phyloP scores from a whole-genome alignment of 2,888 invertebrate species.

The Eristalis pertinax region DNA sequence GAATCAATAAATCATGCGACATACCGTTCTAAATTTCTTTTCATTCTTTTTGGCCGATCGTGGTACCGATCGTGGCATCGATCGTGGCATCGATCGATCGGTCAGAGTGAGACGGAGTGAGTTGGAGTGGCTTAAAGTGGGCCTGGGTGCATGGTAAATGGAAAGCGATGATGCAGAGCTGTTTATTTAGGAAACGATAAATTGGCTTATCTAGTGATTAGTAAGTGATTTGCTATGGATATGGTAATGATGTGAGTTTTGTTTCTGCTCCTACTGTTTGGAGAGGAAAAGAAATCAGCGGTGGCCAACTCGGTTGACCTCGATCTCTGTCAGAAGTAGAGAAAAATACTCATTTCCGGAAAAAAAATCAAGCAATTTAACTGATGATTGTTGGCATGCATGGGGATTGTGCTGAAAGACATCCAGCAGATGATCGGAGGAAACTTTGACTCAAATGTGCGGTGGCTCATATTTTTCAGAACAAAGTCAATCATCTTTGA shows the following conservation, averaged over 20 bases:
- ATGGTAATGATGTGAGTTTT: slow-evolving; percentile 2
- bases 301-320: neutral
- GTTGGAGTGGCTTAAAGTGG: no score
- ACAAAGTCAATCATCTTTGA: neutral
- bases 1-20: slow-evolving; percentile 29
- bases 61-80: no score
- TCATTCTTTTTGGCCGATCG: neutral
- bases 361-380: neutral
- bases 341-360: neutral
- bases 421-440: neutral
- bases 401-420: neutral
- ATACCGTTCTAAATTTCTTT: neutral
- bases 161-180: neutral
- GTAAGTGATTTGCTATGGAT: slow-evolving; percentile 15
- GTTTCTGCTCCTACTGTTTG: neutral
- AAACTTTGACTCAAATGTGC: no score
- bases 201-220: slow-evolving; percentile 7
- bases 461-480: neutral
- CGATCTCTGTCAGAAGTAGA: neutral
- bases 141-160: neutral
- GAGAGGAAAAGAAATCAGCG: neutral
- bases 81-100: neutral
- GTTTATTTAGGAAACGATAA: neutral
- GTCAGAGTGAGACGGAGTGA: no score
- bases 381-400: neutral